Evolutionary conservation across 2,113 vertebrate genomes (phyloP).

Genomic region (Prunella himalayana): DNA sequence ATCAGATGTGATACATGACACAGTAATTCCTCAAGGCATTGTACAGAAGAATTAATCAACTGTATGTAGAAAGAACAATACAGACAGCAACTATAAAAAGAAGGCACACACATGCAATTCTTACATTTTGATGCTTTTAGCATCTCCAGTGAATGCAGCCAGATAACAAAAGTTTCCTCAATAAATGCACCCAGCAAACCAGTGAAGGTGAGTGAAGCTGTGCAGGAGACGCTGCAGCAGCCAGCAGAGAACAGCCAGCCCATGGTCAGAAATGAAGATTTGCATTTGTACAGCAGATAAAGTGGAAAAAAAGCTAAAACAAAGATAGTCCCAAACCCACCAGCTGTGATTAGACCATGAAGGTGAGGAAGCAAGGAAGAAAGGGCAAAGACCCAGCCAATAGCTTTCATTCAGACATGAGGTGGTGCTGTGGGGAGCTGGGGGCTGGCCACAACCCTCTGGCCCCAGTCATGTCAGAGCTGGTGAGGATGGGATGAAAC

Average conservation of each 20-base stretch:
- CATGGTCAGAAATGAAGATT: background rate
- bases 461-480: background rate
- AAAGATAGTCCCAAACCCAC: background rate
- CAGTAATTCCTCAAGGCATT: constrained; percentile 17
- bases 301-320: background rate
- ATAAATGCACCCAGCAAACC: background rate
- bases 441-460: background rate
- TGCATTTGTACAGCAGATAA: background rate
- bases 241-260: background rate
- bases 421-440: background rate
- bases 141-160: background rate
- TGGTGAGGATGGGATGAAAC: background rate
- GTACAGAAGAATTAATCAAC: constrained; percentile 10
- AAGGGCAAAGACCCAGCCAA: background rate
- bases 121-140: background rate
- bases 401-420: background rate
- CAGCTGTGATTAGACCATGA: background rate
- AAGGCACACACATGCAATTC: background rate
- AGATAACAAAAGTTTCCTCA: background rate
- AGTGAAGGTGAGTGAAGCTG: background rate
- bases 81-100: background rate
- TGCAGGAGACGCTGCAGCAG: background rate
- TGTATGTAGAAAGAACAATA: background rate
- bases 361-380: background rate
- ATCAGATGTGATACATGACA: constrained; percentile 1